Evolutionary conservation across 1,140 invertebrate species (phyloP).

Genomic region (Lepidurus arcticus): DNA sequence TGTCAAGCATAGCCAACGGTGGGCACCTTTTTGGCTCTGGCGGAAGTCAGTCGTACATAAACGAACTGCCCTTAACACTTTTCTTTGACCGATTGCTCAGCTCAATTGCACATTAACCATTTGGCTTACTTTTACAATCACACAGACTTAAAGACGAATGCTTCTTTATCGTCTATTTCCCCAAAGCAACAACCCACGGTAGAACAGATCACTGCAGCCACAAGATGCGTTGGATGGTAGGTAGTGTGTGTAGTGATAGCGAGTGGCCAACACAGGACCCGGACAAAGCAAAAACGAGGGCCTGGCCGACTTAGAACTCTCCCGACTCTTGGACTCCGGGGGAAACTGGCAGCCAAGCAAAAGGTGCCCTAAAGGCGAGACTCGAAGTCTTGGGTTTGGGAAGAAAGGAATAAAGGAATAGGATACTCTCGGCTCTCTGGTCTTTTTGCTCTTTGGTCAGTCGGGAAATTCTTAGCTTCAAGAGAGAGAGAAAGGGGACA

Average conservation of each 20-base stretch:
- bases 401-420: neutral
- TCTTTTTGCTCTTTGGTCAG: neutral
- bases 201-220: neutral
- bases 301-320: too few relatives aligned
- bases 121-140: too few relatives aligned
- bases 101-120: neutral
- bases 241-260: neutral
- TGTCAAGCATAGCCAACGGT: neutral
- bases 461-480: too few relatives aligned
- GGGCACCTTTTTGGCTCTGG: neutral
- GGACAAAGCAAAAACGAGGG: neutral
- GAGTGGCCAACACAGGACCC: neutral
- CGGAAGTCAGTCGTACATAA: neutral
- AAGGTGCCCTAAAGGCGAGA: constrained; percentile 13
- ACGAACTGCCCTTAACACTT: neutral
- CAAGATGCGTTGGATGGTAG: neutral
- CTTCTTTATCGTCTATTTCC: too few relatives aligned
- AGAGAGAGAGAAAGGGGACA: too few relatives aligned
- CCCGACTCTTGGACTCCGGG: neutral
- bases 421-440: neutral
- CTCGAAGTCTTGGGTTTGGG: neutral
- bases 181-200: too few relatives aligned
- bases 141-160: too few relatives aligned
- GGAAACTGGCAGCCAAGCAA: neutral
- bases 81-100: neutral